Base-by-base conservation (phyloP, 1,140 invertebrate species). In the Papilio xuthus region DNA sequence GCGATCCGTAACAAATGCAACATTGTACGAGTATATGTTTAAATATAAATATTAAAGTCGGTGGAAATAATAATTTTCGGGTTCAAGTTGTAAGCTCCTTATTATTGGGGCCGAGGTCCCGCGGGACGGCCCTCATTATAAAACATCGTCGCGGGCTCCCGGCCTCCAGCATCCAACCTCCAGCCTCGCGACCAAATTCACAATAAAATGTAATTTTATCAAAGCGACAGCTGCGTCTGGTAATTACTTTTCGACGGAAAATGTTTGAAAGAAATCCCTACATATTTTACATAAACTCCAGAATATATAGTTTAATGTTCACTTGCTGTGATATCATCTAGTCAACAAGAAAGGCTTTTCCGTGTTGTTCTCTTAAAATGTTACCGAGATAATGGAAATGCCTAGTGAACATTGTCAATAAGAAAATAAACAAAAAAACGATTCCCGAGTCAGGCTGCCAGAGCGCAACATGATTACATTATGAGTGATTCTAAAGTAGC, bases 131-230 rank as follows among this genome's bases (percentile, higher is more conserved):
- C 60, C 60, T 67, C 60, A 67, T 67, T 67, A 67, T 67, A 67
- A 67, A 67, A 67, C 60, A 67, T 67, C 26, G 60, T 28, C 60
- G 60, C 60, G 23, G 60, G 26, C 23, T 8, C 50, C n/a, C 18
- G 18, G 44, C 44, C 13, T 13, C 2, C 32, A 6, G 32, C 32
- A 3, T 6, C 32, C 44, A 13, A 2, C 13, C 44, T 18, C 4
- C 50, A n/a, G n/a, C 6, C 50, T 53, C 26, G 60, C 23, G 60
- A 67, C 60, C 23, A 67, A 67, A 67, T 67, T 67, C 26, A 67
- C 60, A 67, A 67, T 67, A 67, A 67, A 67, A 67, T 67, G 60
- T 67, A 67, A 67, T 67, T 67, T 67, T 67, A 67, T 67, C 60
- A 67, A 67, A 67, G 60, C 60, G 26, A 67, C 60, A 67, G 60